Evolutionary conservation across 2,888 invertebrate species (phyloP), one percentile per base, ranked within the genome.

Genomic region (Magallana nippona): DNA sequence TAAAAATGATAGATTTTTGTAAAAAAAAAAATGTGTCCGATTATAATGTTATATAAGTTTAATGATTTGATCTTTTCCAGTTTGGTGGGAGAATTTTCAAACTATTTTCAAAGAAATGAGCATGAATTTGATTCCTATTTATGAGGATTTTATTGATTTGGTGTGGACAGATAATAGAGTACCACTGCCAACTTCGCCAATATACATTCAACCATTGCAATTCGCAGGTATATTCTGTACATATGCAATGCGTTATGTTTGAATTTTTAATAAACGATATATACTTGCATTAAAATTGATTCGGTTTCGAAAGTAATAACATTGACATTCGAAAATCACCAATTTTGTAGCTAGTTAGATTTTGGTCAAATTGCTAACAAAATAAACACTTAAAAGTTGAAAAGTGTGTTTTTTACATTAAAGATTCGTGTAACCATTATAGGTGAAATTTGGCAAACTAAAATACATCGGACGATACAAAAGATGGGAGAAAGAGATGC

Each of bases 401-500:
- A 62, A 62, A 5, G 22, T 22, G 2, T 3, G 1, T 22, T 63
- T 63, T 63, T 15, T 22, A 15, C 15, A 0, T 5, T 44, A 44
- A 44, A 44, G 8, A 44, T 0, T 44, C 44, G 8, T 44, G 44
- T 44, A 44, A 44, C 5, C 44, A 44, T 71, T 71, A 32, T 32
- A 80, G 80, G 80, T 19, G 10, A 60, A 80, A 58, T 22, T 2
- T 80, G 80, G 80, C 22, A 80, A 80, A 15, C 22, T 2, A 80
- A 80, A 58, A 57, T 80, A 17, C 13, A 27, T 15, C 32, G 60
- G 17, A 27, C 60, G n/a, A 19, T 57, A 58, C 27, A 80, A 11
- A 27, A 58, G 8, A 80, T 80, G 80, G 32, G 10, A n/a, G 32
- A 80, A 57, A 32, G 32, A 19, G 58, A 60, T 60, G 80, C 44